Evolutionary conservation across 2,797 vertebrate species (phyloP), one percentile per base, ranked within the genome.

Genomic region (Catharus ustulatus): DNA sequence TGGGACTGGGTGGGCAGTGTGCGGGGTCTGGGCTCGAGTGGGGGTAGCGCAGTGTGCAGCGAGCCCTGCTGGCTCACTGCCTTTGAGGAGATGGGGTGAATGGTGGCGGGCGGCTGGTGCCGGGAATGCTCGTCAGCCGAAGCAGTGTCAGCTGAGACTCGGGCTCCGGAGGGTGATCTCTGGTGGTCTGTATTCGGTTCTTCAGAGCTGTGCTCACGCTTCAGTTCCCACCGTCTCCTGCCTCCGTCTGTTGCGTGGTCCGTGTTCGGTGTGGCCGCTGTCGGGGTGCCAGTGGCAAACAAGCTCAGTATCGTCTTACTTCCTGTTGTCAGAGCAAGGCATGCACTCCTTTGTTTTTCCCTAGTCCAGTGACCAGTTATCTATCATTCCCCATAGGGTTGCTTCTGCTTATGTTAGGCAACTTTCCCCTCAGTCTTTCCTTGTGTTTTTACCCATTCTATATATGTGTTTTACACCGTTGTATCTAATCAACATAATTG

Each of bases 241-340:
- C 30, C 48, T 4, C 32, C 0, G 0, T 29, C 38, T 78, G 18
- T 38, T 58, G 42, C 13, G 0, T 15, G 4, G 2, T 22, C 62
- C 2, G 0, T 49, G 0, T 43, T 34, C 30, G 4, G 0, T 17
- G 75, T 84, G 78, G 43, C 29, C 51, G 0, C 51, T 43, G 0
- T 7, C 57, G 72, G 59, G 64, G 59, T 74, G 61, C 64, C 40
- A 12, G 36, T 4, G 9, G 38, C 32, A 17, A 71, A 40, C 51
- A 27, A 26, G 24, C 75, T 76, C 26, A 0, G 7, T 43, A 13
- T 59, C 40, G 7, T 40, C 40, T 40, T 64, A 38, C 48, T 86
- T 90, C 69, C 91, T 15, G 5, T 79, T 87, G 82, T 67, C 84
- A 38, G 40, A 43, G 36, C 72, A 23, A 48, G 52, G 29, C 84